These are phyloP conservation scores for Sinelater perroti DNA, from an alignment of 2,888 invertebrate species.

Conservation along the genomic window DNA sequence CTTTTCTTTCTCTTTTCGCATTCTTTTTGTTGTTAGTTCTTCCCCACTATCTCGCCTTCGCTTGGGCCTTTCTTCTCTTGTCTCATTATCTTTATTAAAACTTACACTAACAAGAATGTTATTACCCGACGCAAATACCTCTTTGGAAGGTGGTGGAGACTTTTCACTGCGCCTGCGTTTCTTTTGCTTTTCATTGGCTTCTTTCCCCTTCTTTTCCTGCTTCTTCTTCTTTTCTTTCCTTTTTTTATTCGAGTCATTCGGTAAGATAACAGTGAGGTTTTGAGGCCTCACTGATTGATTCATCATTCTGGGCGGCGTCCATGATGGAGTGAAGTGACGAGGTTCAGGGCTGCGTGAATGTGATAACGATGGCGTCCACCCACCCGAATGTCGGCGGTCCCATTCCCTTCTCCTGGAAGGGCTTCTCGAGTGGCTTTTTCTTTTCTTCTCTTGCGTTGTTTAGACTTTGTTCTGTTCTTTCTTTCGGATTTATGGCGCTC, in stretches of 20 bases:
- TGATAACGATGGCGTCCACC: constrained; percentile 67
- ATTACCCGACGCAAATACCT: constrained; percentile 92
- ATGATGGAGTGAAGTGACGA: constrained; percentile 60
- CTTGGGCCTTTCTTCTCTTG: constrained; percentile 56
- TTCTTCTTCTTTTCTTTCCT: constrained; percentile 61
- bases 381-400: constrained; percentile 42
- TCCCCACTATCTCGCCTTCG: constrained; percentile 55
- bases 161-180: constrained; percentile 57
- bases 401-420: constrained; percentile 51
- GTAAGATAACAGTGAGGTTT: constrained; percentile 68
- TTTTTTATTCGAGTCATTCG: constrained; percentile 66
- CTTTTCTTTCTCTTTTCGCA: constrained; percentile 60
- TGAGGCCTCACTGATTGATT: constrained; percentile 60
- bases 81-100: constrained; percentile 76
- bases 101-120: constrained; percentile 93
- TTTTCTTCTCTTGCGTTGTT: constrained; percentile 54
- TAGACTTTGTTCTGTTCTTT: constrained; percentile 55
- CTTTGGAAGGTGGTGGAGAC: constrained; percentile 79
- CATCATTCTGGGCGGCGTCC: constrained; percentile 70
- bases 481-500: constrained; percentile 55
- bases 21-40: constrained; percentile 54
- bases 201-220: constrained; percentile 56
- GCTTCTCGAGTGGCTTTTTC: constrained; percentile 53
- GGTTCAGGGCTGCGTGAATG: constrained; percentile 65
- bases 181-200: constrained; percentile 54